Evolutionary conservation across 2,113 vertebrate genomes (phyloP), one percentile per base, ranked within the genome.

Genomic region (Pachypanchax playfairii): DNA sequence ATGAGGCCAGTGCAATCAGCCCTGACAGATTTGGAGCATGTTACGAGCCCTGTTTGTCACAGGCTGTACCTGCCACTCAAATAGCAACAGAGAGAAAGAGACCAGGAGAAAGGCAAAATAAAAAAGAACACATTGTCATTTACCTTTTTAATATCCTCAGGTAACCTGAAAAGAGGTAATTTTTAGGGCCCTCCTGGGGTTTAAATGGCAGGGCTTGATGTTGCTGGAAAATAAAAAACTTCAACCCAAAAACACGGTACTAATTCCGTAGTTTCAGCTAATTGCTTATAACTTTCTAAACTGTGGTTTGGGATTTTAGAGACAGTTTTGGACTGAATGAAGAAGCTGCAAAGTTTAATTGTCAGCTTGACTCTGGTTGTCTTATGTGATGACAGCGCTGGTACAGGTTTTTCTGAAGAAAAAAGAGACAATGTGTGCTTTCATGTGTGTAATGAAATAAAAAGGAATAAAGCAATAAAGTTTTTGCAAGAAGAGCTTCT

Each of bases 11-110:
- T 73, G 72, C 82, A 85, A 84, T 88, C 86, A 89, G 71, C 64
- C 74, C 47, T 89, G 89, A 91, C 90, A 88, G 88, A 89, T 88
- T 86, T 75, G 81, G 87, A 87, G 85, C 87, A 83, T 67, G 80
- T 82, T 85, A 76, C 50, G 39, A 80, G 79, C 70, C 84, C 83
- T 82, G 76, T 84, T 87, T 87, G 85, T 88, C 82, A 80, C 77
- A 73, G 28, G 64, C 70, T 79, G 65, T 83, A 86, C 76, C 85
- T 88, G 87, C 79, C 87, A 88, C 66, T 89, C 88, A 86, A 68
- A 70, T 11, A 38, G 70, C 54, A 77, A 75, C 42, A 65, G 48
- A 80, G 57, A 61, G 42, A 62, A 65, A 60, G 57, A 56, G 50
- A 73, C 67, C 28, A 61, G 59, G 60, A 52, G 9, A n/a, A 58